Evolutionary conservation across 2,113 vertebrate species (phyloP).

Genomic region (Pteronura brasiliensis): DNA sequence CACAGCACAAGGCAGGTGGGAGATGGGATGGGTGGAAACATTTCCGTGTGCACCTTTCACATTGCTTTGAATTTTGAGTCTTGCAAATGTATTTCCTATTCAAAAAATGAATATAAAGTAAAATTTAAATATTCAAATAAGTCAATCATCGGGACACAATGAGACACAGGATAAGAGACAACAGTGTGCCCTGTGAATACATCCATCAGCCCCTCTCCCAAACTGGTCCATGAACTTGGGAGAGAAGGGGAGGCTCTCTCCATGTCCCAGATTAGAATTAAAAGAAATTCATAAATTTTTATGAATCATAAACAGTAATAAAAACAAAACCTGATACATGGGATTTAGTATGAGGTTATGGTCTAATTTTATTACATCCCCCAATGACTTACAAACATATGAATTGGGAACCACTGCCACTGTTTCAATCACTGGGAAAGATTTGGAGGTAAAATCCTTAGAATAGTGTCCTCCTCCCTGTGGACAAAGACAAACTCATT

Average conservation of each 20-base stretch:
- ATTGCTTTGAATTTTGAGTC: not conserved
- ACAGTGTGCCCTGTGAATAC: rapidly evolving
- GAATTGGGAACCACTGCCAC: not conserved
- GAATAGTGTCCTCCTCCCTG: not conserved
- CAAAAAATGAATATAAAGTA: not conserved
- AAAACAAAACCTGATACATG: not conserved
- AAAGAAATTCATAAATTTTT: not conserved
- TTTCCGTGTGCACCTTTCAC: not conserved
- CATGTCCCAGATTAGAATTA: too few species aligned
- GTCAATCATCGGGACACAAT: not conserved
- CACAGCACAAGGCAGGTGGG: not conserved
- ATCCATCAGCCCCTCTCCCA: not conserved
- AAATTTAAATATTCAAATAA: not conserved
- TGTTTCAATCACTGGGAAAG: not conserved
- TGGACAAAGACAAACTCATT: not conserved
- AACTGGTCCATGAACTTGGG: rapidly evolving
- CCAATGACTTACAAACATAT: rapidly evolving
- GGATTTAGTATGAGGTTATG: not conserved
- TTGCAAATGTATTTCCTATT: not conserved
- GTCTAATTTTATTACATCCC: not conserved
- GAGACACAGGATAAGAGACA: not conserved
- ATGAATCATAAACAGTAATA: not conserved
- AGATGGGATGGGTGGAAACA: not conserved
- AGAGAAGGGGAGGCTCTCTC: not conserved
- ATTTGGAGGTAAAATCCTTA: not conserved